Conservation (phyloP, 2,797 vertebrate species). For the Oceanodroma leucorhoa region DNA sequence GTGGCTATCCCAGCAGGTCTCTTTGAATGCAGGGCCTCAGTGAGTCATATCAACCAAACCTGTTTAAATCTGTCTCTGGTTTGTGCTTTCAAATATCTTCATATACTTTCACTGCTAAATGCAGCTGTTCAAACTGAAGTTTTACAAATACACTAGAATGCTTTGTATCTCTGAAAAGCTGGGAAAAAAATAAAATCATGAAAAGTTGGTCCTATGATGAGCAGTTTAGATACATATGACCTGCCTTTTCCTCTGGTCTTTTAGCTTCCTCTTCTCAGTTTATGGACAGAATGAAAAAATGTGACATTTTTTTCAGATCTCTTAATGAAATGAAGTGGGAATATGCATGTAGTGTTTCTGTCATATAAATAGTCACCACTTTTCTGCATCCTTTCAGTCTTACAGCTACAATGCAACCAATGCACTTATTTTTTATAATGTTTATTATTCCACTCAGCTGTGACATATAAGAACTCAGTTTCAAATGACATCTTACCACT, state of each 20-base stretch:
- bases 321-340: neutral
- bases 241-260: neutral
- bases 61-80: neutral
- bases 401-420: neutral
- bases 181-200: neutral
- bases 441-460: neutral
- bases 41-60: neutral
- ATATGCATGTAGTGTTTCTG: neutral
- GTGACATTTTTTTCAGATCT: neutral
- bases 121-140: neutral
- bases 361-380: neutral
- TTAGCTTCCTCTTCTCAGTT: neutral
- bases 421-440: neutral
- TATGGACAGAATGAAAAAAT: neutral
- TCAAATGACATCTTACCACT: neutral
- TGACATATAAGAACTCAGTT: neutral
- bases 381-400: neutral
- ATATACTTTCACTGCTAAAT: neutral
- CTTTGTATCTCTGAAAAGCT: neutral
- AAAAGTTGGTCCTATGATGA: neutral
- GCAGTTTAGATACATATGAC: neutral
- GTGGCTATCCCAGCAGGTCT: neutral
- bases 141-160: neutral
- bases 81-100: neutral
- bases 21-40: neutral